Percentiles rank a stretch among this genome's conserved stretches.
Evolutionary conservation across 2,797 vertebrate species (phyloP).

Genomic region (Mareca strepera): DNA sequence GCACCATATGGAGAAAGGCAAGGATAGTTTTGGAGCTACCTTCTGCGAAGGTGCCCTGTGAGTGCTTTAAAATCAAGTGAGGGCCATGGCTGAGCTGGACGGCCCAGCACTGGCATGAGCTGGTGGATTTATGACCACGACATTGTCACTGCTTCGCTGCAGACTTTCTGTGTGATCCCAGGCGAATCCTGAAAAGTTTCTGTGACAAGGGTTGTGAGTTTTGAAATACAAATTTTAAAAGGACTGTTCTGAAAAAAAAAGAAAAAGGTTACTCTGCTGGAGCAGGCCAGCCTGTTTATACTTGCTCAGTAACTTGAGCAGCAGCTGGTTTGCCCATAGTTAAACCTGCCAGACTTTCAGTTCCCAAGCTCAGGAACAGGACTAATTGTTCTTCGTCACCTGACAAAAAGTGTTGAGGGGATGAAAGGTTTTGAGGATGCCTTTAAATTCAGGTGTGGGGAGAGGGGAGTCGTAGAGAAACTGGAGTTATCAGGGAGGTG

Average conservation of each 20-base stretch:
- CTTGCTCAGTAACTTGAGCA: background rate
- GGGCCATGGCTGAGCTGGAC: fast-evolving
- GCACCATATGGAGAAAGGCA: background rate
- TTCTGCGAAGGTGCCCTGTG: background rate
- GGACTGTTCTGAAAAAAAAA: background rate
- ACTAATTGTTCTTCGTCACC: background rate
- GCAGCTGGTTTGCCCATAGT: background rate
- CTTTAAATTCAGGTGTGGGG: background rate
- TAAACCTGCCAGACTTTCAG: background rate
- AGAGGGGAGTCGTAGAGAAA: background rate
- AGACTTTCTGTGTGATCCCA: background rate
- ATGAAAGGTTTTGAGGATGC: background rate
- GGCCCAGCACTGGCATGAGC: fast-evolving
- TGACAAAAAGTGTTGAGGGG: background rate
- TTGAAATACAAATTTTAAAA: background rate
- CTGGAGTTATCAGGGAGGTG: background rate
- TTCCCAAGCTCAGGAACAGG: background rate
- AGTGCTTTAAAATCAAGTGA: background rate
- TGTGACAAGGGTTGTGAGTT: background rate
- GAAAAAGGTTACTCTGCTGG: background rate
- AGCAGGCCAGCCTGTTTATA: conserved; percentile 12
- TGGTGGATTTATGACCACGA: background rate
- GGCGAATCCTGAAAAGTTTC: background rate
- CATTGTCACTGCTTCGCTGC: fast-evolving
- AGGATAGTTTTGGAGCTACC: background rate